Conservation (phyloP, 2,888 invertebrate species). For the Hybos culiciformis region DNA sequence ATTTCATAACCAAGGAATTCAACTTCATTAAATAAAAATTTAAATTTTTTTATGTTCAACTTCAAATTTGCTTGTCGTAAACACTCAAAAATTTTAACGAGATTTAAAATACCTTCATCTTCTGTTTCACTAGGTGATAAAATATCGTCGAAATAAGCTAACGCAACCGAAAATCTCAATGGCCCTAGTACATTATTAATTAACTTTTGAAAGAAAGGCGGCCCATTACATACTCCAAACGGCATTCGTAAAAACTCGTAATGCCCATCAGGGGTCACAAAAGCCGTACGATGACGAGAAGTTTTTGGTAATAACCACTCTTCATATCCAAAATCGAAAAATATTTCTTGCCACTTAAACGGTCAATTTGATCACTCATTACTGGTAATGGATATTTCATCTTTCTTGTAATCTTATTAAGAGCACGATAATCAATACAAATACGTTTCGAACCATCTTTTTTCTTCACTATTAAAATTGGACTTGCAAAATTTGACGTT, state of each 20-base stretch:
- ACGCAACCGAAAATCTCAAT: conserved; percentile 9
- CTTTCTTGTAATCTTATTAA: conserved; percentile 17
- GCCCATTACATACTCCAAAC: conserved; percentile 24
- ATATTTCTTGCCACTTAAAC: conserved; percentile 10
- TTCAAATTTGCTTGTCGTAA: neutral
- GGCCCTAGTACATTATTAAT: conserved; percentile 11
- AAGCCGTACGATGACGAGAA: conserved; percentile 17
- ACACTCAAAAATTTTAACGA: neutral
- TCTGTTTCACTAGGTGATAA: conserved; percentile 14
- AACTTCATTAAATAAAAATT: neutral
- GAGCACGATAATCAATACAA: conserved; percentile 20
- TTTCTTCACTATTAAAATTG: conserved; percentile 19
- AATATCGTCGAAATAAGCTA: conserved; percentile 18
- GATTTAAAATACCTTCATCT: neutral
- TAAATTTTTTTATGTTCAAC: neutral
- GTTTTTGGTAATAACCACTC: conserved; percentile 16
- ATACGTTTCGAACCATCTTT: conserved; percentile 19
- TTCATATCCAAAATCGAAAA: conserved; percentile 16
- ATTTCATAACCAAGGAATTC: neutral
- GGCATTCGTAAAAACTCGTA: conserved; percentile 18
- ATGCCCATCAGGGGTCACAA: conserved; percentile 17
- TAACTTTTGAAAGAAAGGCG: conserved; percentile 19
- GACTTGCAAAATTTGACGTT: conserved; percentile 13
- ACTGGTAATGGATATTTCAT: neutral
- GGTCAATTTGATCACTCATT: conserved; percentile 18